Evolutionary conservation across 2,888 invertebrate genomes (phyloP).

Genomic region (Melieria picta): DNA sequence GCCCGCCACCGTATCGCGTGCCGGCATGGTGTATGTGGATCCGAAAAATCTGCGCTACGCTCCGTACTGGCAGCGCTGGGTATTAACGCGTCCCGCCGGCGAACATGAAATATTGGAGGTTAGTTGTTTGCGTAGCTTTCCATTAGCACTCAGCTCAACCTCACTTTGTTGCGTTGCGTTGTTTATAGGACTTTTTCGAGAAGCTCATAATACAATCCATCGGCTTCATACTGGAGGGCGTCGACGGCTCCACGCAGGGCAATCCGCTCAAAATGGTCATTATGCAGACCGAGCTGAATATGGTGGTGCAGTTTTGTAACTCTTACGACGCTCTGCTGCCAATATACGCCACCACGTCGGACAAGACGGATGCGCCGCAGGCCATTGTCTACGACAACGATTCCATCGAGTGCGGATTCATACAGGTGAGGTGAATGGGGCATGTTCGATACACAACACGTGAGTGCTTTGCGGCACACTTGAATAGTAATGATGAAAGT

Average conservation of each 20-base stretch:
- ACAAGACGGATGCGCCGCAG: slow-evolving; percentile 63
- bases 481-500: too few species aligned
- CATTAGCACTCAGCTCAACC: not conserved
- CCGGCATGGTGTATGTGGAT: slow-evolving; percentile 94
- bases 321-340: slow-evolving; percentile 79
- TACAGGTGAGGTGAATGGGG: slow-evolving; percentile 66
- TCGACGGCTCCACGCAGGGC: slow-evolving; percentile 78
- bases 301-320: slow-evolving; percentile 85
- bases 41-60: slow-evolving; percentile 88
- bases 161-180: not conserved
- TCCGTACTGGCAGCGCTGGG: slow-evolving; percentile 90
- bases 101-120: slow-evolving; percentile 67
- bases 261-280: slow-evolving; percentile 83
- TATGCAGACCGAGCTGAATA: slow-evolving; percentile 85
- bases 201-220: slow-evolving; percentile 80
- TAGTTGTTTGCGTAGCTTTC: not conserved
- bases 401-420: slow-evolving; percentile 77
- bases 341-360: slow-evolving; percentile 64
- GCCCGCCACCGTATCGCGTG: slow-evolving; percentile 91
- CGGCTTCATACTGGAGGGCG: slow-evolving; percentile 77
- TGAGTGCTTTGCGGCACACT: too few species aligned
- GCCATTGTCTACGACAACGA: slow-evolving; percentile 68
- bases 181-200: slow-evolving; percentile 72
- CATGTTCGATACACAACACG: too few species aligned
- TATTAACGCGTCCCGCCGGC: slow-evolving; percentile 68